phyloP scores from a whole-genome alignment of 2,888 invertebrate genomes.

The Hyposoter dolosus region DNA sequence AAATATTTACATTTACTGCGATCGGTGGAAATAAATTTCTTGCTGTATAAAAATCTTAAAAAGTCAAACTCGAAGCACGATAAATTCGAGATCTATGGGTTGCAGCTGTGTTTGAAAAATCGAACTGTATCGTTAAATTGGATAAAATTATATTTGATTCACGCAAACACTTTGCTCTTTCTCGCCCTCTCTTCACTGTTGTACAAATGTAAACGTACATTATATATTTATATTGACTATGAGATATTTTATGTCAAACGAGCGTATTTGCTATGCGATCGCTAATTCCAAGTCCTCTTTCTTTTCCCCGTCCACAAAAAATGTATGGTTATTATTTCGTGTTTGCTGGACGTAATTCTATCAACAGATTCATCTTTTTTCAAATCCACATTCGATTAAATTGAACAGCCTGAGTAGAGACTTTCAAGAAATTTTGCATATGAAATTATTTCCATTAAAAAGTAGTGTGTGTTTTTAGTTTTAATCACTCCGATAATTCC shows the following conservation, averaged over 20 bases:
- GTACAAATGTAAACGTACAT: constrained; percentile 19
- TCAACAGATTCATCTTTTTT: not conserved
- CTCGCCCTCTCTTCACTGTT: constrained; percentile 13
- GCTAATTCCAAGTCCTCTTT: not conserved
- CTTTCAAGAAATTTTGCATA: not conserved
- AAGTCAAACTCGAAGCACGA: not conserved
- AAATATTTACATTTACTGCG: not conserved
- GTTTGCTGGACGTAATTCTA: not conserved
- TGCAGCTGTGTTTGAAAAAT: constrained; percentile 13
- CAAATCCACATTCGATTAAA: not conserved
- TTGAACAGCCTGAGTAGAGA: not conserved
- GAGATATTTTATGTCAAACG: constrained; percentile 5
- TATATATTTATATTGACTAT: constrained; percentile 10
- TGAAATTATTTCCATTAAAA: not conserved
- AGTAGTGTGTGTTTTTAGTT: not conserved
- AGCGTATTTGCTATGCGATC: not conserved
- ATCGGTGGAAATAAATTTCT: not conserved
- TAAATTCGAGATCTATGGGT: not conserved
- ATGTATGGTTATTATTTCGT: not conserved
- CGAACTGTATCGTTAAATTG: constrained; percentile 4
- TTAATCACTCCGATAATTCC: too few species aligned
- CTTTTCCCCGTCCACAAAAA: not conserved
- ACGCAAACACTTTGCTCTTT: constrained; percentile 10
- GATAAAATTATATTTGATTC: constrained; percentile 12
- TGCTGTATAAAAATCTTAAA: not conserved